A percentile compares a stretch with the other conserved stretches of the same genome.
Conservation (phyloP, 2,888 invertebrate species). For the Lobophora halterata region DNA sequence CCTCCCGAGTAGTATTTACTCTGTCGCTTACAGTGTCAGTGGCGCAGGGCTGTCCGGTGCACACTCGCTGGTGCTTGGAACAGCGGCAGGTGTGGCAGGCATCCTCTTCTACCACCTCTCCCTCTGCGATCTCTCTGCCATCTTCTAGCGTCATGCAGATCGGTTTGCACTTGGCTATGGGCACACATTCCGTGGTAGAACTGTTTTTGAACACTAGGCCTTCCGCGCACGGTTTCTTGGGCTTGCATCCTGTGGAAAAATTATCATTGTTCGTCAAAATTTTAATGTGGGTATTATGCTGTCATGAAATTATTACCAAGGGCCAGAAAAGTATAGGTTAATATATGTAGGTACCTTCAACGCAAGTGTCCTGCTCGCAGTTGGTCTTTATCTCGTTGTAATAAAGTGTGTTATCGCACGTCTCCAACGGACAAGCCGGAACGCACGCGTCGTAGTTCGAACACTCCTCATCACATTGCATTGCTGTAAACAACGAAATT, state of each 20-base stretch:
- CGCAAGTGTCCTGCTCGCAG: constrained; percentile 87
- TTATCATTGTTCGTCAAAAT: too few relatives aligned
- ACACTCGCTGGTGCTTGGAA: constrained; percentile 84
- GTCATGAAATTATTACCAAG: too few relatives aligned
- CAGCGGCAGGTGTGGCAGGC: constrained; percentile 91
- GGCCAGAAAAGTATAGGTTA: neutral
- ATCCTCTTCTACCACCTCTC: constrained; percentile 87
- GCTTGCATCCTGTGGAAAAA: constrained; percentile 85
- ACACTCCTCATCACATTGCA: constrained; percentile 93
- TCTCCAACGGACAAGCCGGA: constrained; percentile 89
- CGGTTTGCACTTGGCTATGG: constrained; percentile 85
- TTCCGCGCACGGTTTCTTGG: constrained; percentile 84
- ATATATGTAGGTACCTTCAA: constrained; percentile 82
- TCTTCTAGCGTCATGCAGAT: constrained; percentile 84
- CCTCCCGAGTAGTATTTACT: too few relatives aligned
- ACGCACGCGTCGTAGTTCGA: constrained; percentile 91
- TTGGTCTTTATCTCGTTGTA: constrained; percentile 82
- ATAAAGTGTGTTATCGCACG: constrained; percentile 89
- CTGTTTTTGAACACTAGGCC: constrained; percentile 87
- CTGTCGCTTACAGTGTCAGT: constrained; percentile 55
- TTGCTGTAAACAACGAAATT: constrained; percentile 82
- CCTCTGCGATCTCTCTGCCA: constrained; percentile 86
- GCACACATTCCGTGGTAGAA: constrained; percentile 86
- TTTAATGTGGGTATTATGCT: too few relatives aligned
- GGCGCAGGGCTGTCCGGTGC: constrained; percentile 86